These are phyloP conservation scores for Lordiphosa andalusiaca DNA, from an alignment of 2,888 invertebrate species.

Conservation along the genomic window DNA sequence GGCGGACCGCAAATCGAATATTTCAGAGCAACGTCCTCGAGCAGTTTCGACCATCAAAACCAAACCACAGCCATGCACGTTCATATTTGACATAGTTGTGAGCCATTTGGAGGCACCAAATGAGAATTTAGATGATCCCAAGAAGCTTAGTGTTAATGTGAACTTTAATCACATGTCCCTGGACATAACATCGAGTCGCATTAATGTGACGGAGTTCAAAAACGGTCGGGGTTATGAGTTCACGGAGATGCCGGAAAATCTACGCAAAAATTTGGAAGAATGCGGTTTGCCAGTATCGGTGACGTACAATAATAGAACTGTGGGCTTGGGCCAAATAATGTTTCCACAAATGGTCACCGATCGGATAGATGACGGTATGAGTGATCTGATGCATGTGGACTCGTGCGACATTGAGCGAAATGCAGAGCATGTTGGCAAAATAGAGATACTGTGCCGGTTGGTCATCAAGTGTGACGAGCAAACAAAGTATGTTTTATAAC, in stretches of 20 bases:
- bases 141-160: slow-evolving; percentile 41
- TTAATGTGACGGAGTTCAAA: slow-evolving; percentile 73
- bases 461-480: slow-evolving; percentile 52
- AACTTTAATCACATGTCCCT: slow-evolving; percentile 51
- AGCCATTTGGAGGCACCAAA: slow-evolving; percentile 48
- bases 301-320: slow-evolving; percentile 26
- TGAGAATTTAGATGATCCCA: slow-evolving; percentile 30
- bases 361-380: slow-evolving; percentile 40
- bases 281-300: slow-evolving; percentile 63
- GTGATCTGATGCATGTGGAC: slow-evolving; percentile 54
- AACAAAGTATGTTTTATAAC: slow-evolving; percentile 22
- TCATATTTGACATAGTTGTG: slow-evolving; percentile 65
- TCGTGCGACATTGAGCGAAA: slow-evolving; percentile 41
- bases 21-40: not conserved
- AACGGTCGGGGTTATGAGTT: slow-evolving; percentile 53
- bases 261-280: slow-evolving; percentile 45
- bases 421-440: slow-evolving; percentile 40
- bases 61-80: slow-evolving; percentile 26
- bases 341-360: slow-evolving; percentile 56
- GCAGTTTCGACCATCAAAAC: not conserved
- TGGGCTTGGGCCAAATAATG: slow-evolving; percentile 54
- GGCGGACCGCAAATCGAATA: too few relatives aligned
- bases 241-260: slow-evolving; percentile 34
- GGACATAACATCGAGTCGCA: slow-evolving; percentile 61
- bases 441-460: slow-evolving; percentile 63